Conservation (phyloP, 1,140 invertebrate genomes). For the Condylostylus longicornis region DNA sequence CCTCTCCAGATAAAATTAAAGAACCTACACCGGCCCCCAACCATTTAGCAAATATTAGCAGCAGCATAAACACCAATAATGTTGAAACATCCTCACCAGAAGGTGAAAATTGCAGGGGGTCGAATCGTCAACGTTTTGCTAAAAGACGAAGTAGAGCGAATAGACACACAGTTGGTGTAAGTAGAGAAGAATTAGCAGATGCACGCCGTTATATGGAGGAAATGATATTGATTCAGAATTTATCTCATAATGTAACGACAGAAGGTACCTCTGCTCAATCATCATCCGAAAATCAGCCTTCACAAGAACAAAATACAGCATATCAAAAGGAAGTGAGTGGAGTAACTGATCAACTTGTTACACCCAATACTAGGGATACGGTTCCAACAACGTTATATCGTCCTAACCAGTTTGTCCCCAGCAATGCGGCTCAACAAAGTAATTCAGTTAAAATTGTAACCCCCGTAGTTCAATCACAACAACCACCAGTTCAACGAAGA, state of each 20-base stretch:
- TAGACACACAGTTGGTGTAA: slow-evolving; percentile 67
- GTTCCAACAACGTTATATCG: slow-evolving; percentile 26
- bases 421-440: slow-evolving; percentile 6
- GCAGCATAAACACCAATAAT: slow-evolving; percentile 2
- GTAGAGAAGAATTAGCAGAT: slow-evolving; percentile 56
- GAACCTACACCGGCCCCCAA: slow-evolving; percentile 18
- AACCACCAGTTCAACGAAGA: slow-evolving; percentile 1
- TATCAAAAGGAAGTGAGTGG: too few species aligned
- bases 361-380: too few species aligned
- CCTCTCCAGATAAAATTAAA: slow-evolving; percentile 35
- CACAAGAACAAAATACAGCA: slow-evolving; percentile 25
- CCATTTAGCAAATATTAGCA: not conserved
- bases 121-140: slow-evolving; percentile 26
- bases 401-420: slow-evolving; percentile 23
- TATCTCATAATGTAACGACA: slow-evolving; percentile 15
- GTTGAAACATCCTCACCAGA: slow-evolving; percentile 10
- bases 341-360: slow-evolving; percentile 15
- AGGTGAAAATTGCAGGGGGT: slow-evolving; percentile 13
- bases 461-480: too few species aligned
- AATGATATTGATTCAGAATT: slow-evolving; percentile 34
- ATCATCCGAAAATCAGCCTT: slow-evolving; percentile 8
- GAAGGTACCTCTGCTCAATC: slow-evolving; percentile 8
- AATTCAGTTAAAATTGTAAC: not conserved
- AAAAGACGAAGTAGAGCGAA: slow-evolving; percentile 37
- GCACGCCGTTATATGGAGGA: slow-evolving; percentile 57